Evolutionary conservation across 2,113 vertebrate genomes (phyloP).

Genomic region (Sorex fumeus): DNA sequence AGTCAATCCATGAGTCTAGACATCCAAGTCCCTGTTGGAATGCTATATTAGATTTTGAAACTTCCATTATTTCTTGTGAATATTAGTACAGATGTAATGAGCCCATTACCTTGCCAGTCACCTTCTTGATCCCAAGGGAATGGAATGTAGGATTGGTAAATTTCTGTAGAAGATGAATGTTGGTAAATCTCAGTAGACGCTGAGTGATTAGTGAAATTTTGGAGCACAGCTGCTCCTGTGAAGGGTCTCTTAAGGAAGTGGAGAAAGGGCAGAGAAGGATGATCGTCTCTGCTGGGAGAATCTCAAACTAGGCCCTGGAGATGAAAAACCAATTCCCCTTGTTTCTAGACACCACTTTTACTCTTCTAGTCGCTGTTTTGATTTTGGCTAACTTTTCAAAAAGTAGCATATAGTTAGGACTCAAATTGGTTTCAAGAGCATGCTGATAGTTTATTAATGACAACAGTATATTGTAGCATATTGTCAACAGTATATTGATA

Average conservation of each 20-base stretch:
- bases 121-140: not conserved
- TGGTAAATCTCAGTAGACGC: too few species aligned
- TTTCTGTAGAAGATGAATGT: conserved; percentile 23
- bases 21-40: not conserved
- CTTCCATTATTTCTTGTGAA: not conserved
- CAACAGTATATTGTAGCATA: too few species aligned
- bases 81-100: conserved; percentile 36
- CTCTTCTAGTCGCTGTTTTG: too few species aligned
- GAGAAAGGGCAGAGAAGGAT: not conserved
- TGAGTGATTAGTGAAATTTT: conserved; percentile 7
- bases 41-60: conserved; percentile 33
- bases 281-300: not conserved
- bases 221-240: not conserved
- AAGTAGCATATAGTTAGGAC: too few species aligned
- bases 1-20: conserved; percentile 1
- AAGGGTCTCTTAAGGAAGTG: not conserved
- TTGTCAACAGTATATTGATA: too few species aligned
- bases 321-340: not conserved
- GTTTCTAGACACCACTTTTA: too few species aligned
- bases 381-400: too few species aligned
- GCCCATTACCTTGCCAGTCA: not conserved
- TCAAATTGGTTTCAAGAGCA: too few species aligned
- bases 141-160: not conserved
- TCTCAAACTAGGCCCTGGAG: not conserved
- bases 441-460: too few species aligned